Conservation (phyloP, 2,113 vertebrate genomes). For the Tamias sibiricus region DNA sequence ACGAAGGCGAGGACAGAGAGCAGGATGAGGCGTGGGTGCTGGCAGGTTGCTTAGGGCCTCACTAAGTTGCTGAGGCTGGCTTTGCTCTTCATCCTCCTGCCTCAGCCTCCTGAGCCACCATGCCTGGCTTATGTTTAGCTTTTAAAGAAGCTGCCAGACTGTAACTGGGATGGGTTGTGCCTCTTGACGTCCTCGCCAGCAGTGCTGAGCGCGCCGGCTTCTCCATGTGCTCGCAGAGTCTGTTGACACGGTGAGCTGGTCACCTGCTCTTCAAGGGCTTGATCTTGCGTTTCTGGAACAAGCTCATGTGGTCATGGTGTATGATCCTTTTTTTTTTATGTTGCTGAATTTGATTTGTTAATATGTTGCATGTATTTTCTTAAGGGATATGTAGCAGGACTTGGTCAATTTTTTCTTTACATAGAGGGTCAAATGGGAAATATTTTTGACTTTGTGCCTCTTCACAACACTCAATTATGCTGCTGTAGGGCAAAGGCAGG, state of each 20-base stretch:
- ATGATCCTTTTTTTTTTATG: not conserved
- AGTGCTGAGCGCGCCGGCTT: not conserved
- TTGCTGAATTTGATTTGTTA: not conserved
- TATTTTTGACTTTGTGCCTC: not conserved
- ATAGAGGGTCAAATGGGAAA: not conserved
- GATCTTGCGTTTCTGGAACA: not conserved
- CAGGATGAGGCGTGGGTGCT: not conserved
- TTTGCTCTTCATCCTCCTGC: too few species aligned
- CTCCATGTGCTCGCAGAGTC: not conserved
- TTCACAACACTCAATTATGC: not conserved
- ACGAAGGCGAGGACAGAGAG: not conserved
- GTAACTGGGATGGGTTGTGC: too few species aligned
- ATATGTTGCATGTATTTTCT: not conserved
- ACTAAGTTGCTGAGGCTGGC: too few species aligned
- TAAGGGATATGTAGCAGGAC: not conserved
- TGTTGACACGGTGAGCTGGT: not conserved
- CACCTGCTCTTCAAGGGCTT: not conserved
- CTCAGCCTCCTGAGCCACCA: too few species aligned
- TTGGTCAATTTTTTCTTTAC: not conserved
- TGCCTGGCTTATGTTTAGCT: not conserved
- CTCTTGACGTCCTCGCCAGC: not conserved
- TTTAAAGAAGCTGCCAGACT: not conserved
- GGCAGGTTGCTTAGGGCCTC: too few species aligned
- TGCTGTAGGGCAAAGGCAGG: not conserved
- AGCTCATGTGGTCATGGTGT: not conserved